phyloP scores from a whole-genome alignment of 2,797 vertebrate genomes.

The Serranus cabrilla region DNA sequence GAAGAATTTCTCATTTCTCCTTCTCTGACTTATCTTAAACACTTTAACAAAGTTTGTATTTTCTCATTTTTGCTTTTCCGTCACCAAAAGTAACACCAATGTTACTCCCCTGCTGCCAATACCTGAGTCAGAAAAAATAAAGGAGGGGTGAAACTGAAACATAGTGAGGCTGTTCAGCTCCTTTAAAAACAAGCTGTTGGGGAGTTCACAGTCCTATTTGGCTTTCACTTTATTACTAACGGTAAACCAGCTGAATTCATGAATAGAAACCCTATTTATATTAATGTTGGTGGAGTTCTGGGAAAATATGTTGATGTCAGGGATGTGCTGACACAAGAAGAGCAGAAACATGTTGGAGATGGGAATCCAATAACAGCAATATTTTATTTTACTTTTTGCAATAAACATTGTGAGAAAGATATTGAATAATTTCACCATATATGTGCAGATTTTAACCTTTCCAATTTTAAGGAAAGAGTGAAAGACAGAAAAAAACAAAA shows the following conservation, averaged over 20 bases:
- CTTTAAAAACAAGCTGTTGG: constrained; percentile 25
- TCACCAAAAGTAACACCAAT: constrained; percentile 16
- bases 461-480: background rate
- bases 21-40: constrained; percentile 2
- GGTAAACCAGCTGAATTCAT: constrained; percentile 31
- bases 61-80: background rate
- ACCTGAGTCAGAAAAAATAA: constrained; percentile 36
- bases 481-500: background rate
- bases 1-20: background rate
- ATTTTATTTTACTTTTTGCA: background rate
- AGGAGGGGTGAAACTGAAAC: constrained; percentile 13
- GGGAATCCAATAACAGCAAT: background rate
- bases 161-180: constrained; percentile 41
- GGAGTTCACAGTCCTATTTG: constrained; percentile 35
- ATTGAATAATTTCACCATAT: background rate
- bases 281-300: constrained; percentile 23
- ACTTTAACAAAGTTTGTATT: background rate
- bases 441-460: background rate
- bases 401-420: background rate
- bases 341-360: background rate
- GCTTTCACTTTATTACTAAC: constrained; percentile 37
- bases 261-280: constrained; percentile 61
- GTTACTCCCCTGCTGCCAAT: constrained; percentile 36
- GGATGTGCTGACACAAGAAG: constrained; percentile 17
- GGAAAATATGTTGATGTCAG: constrained; percentile 31